Base-by-base conservation (phyloP, 2,797 vertebrate genomes). In the Chiroxiphia lanceolata region DNA sequence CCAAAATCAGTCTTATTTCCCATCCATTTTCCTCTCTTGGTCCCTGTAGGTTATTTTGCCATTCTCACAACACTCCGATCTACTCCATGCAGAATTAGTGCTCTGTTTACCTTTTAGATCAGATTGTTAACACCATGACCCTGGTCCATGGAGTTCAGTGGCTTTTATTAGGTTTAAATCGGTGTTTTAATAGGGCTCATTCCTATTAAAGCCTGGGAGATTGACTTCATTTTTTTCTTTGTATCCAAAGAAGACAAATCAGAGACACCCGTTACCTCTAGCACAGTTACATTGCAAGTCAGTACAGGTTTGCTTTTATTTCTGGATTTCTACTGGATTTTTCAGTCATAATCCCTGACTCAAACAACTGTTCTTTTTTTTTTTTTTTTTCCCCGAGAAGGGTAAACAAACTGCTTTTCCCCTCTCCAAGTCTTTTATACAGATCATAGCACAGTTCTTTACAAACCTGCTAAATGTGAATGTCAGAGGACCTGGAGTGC, bases 321-420 rank as follows among this genome's bases (percentile, higher is more conserved):
- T 93, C 90, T 95, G 83, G 65, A 92, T 96, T 97, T 96, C 89
- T 86, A 95, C 50, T 92, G 21, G 11, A 18, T 87, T 51, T 93
- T 44, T 79, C 60, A 81, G 70, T 83, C 54, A 80, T 82, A 95
- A 84, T 76, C 33, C 64, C 29, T 89, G 90, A 47, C 68, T 90
- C 53, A 88, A 87, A 76, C 34, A 93, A 68, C 18, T 53, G n/a
- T 57, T 71, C 12, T 7, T 13, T 56, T 23, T 26, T 11, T 17
- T 22, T 70, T 22, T 25, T 64, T 60, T 48, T 44, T 65, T 68
- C 54, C 31, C 64, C 67, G 31, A 19, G 80, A 68, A 77, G 64
- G 42, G 48, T 93, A 78, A 77, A 79, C 31, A 44, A 88, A 59
- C n/a, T 22, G 13, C 36, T 63, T 83, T 64, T 2, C 9, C 15